A percentile compares a stretch with the other conserved stretches of the same genome.
These are phyloP conservation scores for Haemorhous mexicanus DNA, from an alignment of 2,113 vertebrate species.

Conservation along the genomic window DNA sequence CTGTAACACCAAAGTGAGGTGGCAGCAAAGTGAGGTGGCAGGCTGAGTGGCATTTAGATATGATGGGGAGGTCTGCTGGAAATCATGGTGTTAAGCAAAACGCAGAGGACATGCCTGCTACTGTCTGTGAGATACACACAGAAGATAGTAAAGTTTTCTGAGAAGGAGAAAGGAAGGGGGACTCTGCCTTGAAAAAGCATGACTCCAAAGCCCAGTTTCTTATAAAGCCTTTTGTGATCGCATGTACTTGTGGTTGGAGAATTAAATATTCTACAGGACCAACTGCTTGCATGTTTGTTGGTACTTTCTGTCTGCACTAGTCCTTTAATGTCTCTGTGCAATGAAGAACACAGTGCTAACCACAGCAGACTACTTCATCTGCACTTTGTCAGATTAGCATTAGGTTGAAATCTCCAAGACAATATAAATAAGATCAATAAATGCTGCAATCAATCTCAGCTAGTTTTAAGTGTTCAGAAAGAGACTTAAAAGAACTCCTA, in stretches of 20 bases:
- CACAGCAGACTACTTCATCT: conserved; percentile 1
- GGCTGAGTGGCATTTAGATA: neutral
- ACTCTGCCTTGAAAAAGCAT: conserved; percentile 33
- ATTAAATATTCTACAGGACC: neutral
- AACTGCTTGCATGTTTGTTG: neutral
- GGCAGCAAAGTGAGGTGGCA: neutral
- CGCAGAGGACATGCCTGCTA: conserved; percentile 29
- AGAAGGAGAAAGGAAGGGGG: conserved; percentile 44
- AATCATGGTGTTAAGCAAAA: conserved; percentile 24
- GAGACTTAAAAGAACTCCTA: neutral
- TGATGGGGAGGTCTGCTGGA: conserved; percentile 39
- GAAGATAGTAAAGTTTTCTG: conserved; percentile 27
- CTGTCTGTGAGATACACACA: conserved; percentile 57
- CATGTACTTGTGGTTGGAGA: neutral
- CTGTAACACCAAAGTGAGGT: neutral
- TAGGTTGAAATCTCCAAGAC: conserved; percentile 23
- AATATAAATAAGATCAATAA: conserved; percentile 38
- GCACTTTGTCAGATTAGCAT: conserved; percentile 44
- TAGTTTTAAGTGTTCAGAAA: neutral
- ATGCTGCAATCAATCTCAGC: neutral
- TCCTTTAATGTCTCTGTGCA: neutral
- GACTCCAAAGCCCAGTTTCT: neutral
- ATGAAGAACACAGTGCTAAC: neutral
- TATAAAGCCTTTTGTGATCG: neutral
- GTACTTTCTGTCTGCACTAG: neutral